Base-by-base conservation (phyloP, 2,113 vertebrate genomes). In the Dicerorhinus sumatrensis region DNA sequence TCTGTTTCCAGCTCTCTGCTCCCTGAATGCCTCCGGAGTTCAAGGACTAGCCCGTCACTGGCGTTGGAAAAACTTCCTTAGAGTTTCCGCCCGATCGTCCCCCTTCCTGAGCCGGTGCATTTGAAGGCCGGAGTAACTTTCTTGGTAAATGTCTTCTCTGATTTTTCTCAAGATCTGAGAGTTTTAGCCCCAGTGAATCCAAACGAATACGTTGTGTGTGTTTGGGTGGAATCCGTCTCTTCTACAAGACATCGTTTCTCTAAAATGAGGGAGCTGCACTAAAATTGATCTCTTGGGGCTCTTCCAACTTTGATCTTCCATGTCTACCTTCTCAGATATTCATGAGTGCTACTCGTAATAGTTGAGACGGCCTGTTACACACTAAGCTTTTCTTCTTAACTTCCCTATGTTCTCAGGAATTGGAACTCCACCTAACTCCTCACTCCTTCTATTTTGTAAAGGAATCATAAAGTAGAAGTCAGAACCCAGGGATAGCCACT, bases 401-500 rank as follows among this genome's bases (percentile, higher is more conserved):
- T n/a, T 62, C 60, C 3, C 88, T 7, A 0, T 0, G 4, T 65
- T 67, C 81, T 93, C 27, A 5, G 21, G 58, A 88, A 97, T 42
- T 2, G 18, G n/a, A 39, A 21, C 16, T 12, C 73, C 36, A 11
- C 33, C 29, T 6, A 16, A 69, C 39, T 11, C 70, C 13, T 1
- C 8, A 0, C 29, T 6, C 33, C 29, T 58, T 46, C 62, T n/a
- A 0, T 46, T 65, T 31, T n/a, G 3, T 27, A 42, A 65, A 69
- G 33, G 80, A 90, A 27, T 42, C 91, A 8, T 18, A 63, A 75
- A 83, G 39, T 0, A 5, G 36, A 54, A 21, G 51, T 75, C 29
- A 29, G 91, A 62, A 39, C 25, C 18, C 21, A 3, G 6, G 46
- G 21, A 9, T 0, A 9, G 13, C 33, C 58, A 5, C 0, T 1